These are phyloP conservation scores for Ctenochaetus hawaiiensis DNA, from an alignment of 2,797 vertebrate genomes.

Conservation along the genomic window DNA sequence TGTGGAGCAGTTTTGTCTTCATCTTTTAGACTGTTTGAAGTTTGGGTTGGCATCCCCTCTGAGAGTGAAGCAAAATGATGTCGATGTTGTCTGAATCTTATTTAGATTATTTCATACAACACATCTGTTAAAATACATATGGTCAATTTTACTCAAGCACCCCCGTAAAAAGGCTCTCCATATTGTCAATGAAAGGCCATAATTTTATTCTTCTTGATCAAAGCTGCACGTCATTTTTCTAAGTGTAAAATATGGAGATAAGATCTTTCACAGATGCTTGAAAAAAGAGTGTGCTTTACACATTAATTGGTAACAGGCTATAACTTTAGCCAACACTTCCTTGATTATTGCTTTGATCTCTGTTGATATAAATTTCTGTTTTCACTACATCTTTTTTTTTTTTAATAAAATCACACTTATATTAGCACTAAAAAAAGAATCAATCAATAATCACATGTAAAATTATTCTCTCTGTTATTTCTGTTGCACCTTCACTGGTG, in stretches of 20 bases:
- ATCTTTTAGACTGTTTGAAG: slow-evolving; percentile 45
- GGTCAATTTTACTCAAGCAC: slow-evolving; percentile 31
- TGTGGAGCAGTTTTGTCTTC: slow-evolving; percentile 48
- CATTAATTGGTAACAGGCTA: background rate
- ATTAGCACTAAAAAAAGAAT: slow-evolving; percentile 2
- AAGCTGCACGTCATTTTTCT: slow-evolving; percentile 23
- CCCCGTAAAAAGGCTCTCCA: slow-evolving; percentile 43
- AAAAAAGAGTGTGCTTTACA: background rate
- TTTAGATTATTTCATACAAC: slow-evolving; percentile 8
- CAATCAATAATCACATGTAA: background rate
- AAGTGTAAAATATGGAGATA: slow-evolving; percentile 13
- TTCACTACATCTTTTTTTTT: background rate
- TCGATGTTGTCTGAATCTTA: slow-evolving; percentile 34
- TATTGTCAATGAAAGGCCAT: slow-evolving; percentile 47
- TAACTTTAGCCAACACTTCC: background rate
- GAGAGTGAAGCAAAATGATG: slow-evolving; percentile 31
- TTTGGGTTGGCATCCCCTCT: slow-evolving; percentile 26
- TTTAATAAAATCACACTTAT: background rate
- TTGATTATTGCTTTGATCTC: background rate
- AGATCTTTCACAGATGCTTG: slow-evolving; percentile 5
- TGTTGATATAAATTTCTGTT: slow-evolving; percentile 2
- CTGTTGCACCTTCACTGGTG: background rate
- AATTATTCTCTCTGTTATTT: background rate
- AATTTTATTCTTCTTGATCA: slow-evolving; percentile 50
- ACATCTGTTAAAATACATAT: slow-evolving; percentile 37